Conservation (phyloP, 2,113 vertebrate species). For the Alexandromys fortis region DNA sequence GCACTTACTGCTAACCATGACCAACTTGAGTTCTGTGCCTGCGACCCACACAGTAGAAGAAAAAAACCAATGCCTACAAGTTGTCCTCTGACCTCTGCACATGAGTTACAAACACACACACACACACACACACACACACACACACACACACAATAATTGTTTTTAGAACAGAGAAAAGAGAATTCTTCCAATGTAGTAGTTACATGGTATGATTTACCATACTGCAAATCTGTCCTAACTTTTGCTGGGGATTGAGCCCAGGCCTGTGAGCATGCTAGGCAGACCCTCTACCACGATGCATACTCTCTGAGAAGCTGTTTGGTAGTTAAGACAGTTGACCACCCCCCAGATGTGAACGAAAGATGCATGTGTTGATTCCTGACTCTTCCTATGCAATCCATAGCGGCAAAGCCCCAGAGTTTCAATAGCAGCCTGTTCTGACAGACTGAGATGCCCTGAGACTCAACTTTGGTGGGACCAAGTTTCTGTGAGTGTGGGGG, state of each 20-base stretch:
- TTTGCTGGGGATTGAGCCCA: neutral
- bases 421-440: neutral
- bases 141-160: neutral
- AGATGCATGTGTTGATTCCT: neutral
- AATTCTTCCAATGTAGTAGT: neutral
- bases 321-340: neutral
- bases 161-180: neutral
- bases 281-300: neutral
- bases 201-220: neutral
- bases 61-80: neutral
- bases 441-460: neutral
- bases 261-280: too few species aligned
- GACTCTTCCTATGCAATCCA: neutral
- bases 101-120: neutral
- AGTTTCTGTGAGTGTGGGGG: neutral
- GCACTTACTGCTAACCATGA: neutral
- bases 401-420: neutral
- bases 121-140: neutral
- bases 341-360: neutral
- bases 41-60: neutral
- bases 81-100: neutral
- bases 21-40: neutral
- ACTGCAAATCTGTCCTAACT: neutral
- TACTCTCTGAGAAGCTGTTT: neutral
- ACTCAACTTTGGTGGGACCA: neutral